These are phyloP conservation scores for Trachelus tabidus DNA, from an alignment of 2,888 invertebrate genomes.

Conservation along the genomic window DNA sequence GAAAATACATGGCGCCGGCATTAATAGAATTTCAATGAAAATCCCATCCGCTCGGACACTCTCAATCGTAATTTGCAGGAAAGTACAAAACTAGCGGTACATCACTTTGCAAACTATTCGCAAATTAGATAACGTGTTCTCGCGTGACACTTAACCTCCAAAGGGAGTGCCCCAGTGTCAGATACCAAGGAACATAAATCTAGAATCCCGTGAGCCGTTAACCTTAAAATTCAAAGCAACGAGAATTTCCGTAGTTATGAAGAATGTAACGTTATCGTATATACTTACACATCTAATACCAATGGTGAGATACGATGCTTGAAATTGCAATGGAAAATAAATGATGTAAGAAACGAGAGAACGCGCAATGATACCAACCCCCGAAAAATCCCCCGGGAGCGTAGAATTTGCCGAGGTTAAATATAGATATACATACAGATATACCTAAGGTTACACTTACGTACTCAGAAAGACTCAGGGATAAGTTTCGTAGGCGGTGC, in stretches of 20 bases:
- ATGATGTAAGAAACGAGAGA: not conserved
- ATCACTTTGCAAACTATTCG: not conserved
- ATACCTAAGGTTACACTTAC: not conserved
- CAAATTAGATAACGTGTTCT: not conserved
- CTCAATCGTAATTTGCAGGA: too few relatives aligned
- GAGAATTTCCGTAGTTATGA: not conserved
- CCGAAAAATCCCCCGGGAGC: slow-evolving; percentile 4
- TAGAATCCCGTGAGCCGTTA: not conserved
- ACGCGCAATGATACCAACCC: not conserved
- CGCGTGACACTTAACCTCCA: not conserved
- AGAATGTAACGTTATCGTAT: not conserved
- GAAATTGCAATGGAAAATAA: not conserved
- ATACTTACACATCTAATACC: not conserved
- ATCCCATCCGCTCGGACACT: not conserved
- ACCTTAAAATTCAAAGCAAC: not conserved
- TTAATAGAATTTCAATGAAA: not conserved
- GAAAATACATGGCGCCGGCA: not conserved
- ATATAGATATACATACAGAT: not conserved
- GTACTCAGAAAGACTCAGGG: not conserved
- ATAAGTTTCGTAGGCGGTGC: slow-evolving; percentile 14
- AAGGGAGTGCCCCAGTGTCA: not conserved
- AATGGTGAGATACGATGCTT: not conserved
- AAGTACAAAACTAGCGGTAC: not conserved
- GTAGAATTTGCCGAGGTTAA: not conserved
- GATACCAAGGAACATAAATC: not conserved